Conservation (phyloP, 2,797 vertebrate genomes). For the Muraenolepis orangiensis region DNA sequence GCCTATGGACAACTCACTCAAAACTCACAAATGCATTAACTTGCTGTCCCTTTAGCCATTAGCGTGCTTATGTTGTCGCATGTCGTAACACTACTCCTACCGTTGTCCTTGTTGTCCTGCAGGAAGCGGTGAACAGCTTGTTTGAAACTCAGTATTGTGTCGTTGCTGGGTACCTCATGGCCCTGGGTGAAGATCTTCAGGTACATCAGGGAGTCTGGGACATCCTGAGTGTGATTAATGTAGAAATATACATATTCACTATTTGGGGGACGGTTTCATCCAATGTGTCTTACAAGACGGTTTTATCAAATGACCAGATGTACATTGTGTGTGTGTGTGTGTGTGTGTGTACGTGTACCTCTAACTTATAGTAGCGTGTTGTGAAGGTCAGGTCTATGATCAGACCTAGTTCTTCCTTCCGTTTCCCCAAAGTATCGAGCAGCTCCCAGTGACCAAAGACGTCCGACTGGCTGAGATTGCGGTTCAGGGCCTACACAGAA, state of each 20-base stretch:
- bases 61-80: background rate
- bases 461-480: constrained; percentile 55
- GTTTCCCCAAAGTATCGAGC: constrained; percentile 63
- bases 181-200: constrained; percentile 73
- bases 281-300: background rate
- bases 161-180: constrained; percentile 64
- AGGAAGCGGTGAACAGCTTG: constrained; percentile 61
- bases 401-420: constrained; percentile 82
- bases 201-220: constrained; percentile 54
- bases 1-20: background rate
- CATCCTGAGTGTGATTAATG: constrained; percentile 53
- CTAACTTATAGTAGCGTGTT: constrained; percentile 78
- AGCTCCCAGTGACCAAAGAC: constrained; percentile 82
- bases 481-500: constrained; percentile 64
- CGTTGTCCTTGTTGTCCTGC: constrained; percentile 64
- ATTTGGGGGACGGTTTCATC: background rate
- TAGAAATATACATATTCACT: background rate
- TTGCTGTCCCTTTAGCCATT: background rate
- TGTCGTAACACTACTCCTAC: constrained; percentile 38
- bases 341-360: constrained; percentile 30
- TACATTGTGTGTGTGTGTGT: background rate
- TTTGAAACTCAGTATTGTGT: constrained; percentile 72
- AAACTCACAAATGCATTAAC: background rate
- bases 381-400: constrained; percentile 90
- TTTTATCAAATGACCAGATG: too few relatives aligned